A percentile compares a stretch with the other conserved stretches of the same genome.
These are phyloP conservation scores for Euwallacea fornicatus DNA, from an alignment of 1,140 invertebrate species.

Conservation along the genomic window DNA sequence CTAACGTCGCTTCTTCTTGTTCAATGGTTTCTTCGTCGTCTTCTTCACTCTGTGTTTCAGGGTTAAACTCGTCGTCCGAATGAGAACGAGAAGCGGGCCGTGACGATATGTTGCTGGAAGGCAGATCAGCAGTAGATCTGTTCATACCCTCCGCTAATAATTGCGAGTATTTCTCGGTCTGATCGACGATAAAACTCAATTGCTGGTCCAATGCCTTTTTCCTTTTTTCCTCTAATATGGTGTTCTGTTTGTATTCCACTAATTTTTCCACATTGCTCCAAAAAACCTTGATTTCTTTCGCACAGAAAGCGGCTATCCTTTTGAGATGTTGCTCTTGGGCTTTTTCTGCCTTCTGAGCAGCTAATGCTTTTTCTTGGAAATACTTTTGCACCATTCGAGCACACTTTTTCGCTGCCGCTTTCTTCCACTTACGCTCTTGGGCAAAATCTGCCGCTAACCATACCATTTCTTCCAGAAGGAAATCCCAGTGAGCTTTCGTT, in stretches of 20 bases:
- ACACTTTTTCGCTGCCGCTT: conserved; percentile 90
- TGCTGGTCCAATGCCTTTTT: conserved; percentile 97
- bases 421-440: conserved; percentile 97
- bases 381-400: conserved; percentile 92
- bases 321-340: conserved; percentile 85
- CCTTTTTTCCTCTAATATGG: conserved; percentile 88
- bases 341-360: conserved; percentile 87
- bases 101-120: conserved; percentile 50
- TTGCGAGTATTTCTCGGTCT: conserved; percentile 97
- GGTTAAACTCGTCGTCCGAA: conserved; percentile 78
- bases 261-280: conserved; percentile 97
- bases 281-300: conserved; percentile 93
- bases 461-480: conserved; percentile 96
- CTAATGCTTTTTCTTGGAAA: conserved; percentile 90
- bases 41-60: conserved; percentile 69
- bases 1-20: conserved; percentile 75
- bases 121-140: conserved; percentile 56
- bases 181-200: conserved; percentile 97
- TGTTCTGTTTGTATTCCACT: conserved; percentile 93
- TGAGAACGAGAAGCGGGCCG: conserved; percentile 54
- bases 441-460: conserved; percentile 98
- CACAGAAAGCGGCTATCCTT: conserved; percentile 85
- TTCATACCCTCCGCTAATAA: conserved; percentile 83
- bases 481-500: conserved; percentile 98
- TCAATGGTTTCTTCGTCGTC: conserved; percentile 97